Base-by-base conservation (phyloP, 2,113 vertebrate genomes). In the Calonectris borealis region DNA sequence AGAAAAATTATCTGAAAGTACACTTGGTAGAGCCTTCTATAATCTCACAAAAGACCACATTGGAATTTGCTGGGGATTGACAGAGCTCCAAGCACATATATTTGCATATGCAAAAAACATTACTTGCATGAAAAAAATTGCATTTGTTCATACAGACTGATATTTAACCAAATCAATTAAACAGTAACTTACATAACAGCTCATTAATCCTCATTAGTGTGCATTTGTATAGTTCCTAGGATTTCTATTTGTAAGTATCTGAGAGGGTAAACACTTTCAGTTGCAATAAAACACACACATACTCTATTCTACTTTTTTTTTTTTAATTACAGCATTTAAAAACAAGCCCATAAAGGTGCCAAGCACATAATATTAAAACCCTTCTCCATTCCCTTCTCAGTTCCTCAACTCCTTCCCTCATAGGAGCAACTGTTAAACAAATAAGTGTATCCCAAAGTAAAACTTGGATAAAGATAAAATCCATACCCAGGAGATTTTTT, bases 91-190 rank as follows among this genome's bases (percentile, higher is more conserved):
- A 71, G 81, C 9, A 55, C 19, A 76, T 69, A 57, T 29, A 95
- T 87, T 96, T 95, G 87, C 80, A 95, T 95, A 96, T 81, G 62
- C 82, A 94, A 76, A 95, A 93, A 73, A n/a, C 10, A 94, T 83
- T 79, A 80, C 48, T 91, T 90, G 65, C 57, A 83, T 46, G 2
- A 42, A 71, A 57, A 88, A 83, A 73, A 27, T 11, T 25, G 24
- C 44, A 78, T 85, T 85, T 93, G 26, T 79, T 86, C 54, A 72
- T 61, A 86, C 38, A 92, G 40, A 73, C 26, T 76, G 70, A 44
- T 88, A 70, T 81, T 95, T 90, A 87, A 38, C 31, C 51, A 93
- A 85, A 87, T 93, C 65, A 94, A 82, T 86, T 88, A 90, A 93
- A 83, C 81, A 71, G n/a, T 62, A 87, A 86, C 32, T 84, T 78